Evolutionary conservation across 2,888 invertebrate species (phyloP).

Genomic region (Eurois occulta): DNA sequence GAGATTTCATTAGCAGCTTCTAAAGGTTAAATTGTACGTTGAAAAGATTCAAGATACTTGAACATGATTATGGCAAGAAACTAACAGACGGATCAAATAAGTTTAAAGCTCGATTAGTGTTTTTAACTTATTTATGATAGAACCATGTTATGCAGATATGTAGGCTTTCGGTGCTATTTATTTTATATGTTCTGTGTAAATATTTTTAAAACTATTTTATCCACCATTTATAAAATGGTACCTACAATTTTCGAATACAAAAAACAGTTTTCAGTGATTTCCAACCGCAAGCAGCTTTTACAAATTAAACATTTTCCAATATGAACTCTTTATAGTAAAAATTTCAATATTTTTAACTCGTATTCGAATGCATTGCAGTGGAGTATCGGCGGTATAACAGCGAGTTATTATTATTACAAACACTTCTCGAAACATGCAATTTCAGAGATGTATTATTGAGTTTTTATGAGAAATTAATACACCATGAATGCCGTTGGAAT

Average conservation of each 20-base stretch:
- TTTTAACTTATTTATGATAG: neutral
- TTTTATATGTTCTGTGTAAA: neutral
- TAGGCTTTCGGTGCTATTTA: neutral
- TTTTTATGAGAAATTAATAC: conserved; percentile 23
- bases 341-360: conserved; percentile 14
- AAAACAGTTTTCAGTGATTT: neutral
- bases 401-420: conserved; percentile 13
- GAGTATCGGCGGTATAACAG: neutral
- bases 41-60: conserved; percentile 3
- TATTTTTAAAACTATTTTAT: neutral
- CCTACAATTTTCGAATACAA: neutral
- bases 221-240: neutral
- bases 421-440: conserved; percentile 12
- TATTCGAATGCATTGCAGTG: conserved; percentile 4
- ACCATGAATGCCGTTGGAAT: conserved; percentile 18
- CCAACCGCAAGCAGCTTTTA: neutral
- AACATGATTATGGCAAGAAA: neutral
- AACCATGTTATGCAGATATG: neutral
- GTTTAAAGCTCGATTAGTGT: neutral
- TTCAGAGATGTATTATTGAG: conserved; percentile 10
- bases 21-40: conserved; percentile 24
- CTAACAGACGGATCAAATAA: neutral
- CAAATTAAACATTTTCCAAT: conserved; percentile 1
- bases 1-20: conserved; percentile 21
- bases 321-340: conserved; percentile 3